Percentiles rank a stretch among this genome's conserved stretches.
These are phyloP conservation scores for Enteromius afrohamiltoni DNA, from an alignment of 2,797 vertebrate genomes.

Conservation along the genomic window DNA sequence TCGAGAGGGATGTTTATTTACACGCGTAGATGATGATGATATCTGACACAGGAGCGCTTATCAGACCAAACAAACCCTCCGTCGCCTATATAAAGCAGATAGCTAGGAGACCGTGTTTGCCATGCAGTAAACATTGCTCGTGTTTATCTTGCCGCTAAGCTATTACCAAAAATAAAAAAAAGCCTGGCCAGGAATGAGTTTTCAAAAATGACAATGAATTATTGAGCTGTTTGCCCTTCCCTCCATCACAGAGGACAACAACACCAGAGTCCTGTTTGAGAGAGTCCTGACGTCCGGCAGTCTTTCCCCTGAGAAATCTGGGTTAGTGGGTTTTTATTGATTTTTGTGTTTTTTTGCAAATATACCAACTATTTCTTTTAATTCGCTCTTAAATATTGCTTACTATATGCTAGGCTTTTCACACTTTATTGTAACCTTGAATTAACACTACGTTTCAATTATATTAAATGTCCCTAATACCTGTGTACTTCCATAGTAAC, in stretches of 20 bases:
- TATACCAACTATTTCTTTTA: not conserved
- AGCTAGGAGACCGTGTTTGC: constrained; percentile 35
- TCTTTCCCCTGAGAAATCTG: constrained; percentile 96
- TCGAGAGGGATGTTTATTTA: constrained; percentile 22
- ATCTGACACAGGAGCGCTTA: constrained; percentile 12
- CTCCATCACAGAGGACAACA: constrained; percentile 91
- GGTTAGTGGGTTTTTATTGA: constrained; percentile 72
- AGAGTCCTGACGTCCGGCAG: constrained; percentile 98
- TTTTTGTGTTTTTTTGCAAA: too few relatives aligned
- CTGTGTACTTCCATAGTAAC: too few relatives aligned
- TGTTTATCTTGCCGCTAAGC: constrained; percentile 25
- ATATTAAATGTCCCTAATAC: too few relatives aligned
- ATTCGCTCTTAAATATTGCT: not conserved
- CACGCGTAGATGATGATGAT: not conserved
- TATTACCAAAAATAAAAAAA: constrained; percentile 9
- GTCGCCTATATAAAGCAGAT: not conserved
- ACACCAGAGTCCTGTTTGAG: constrained; percentile 98
- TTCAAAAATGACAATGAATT: constrained; percentile 15
- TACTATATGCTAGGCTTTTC: not conserved
- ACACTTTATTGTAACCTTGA: not conserved
- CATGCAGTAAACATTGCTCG: constrained; percentile 38
- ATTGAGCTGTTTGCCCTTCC: constrained; percentile 28
- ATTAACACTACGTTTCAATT: too few relatives aligned
- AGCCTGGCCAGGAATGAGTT: constrained; percentile 6
- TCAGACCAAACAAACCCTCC: constrained; percentile 30